Evolutionary conservation across 1,140 invertebrate genomes (phyloP).

Genomic region (Ruditapes philippinarum): DNA sequence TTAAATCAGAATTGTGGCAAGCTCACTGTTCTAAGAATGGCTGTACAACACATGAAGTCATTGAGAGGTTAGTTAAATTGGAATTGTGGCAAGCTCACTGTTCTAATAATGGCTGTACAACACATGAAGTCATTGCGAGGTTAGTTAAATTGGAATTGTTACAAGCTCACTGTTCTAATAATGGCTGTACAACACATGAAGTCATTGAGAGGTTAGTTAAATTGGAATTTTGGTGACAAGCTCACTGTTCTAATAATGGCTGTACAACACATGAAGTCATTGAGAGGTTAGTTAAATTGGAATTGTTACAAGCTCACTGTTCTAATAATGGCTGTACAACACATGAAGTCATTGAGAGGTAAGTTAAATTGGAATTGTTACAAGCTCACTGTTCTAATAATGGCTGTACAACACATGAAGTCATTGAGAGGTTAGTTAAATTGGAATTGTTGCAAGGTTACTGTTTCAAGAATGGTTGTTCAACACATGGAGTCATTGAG

Average conservation of each 20-base stretch:
- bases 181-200: slow-evolving; percentile 98
- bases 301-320: slow-evolving; percentile 98
- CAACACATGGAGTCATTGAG: slow-evolving; percentile 92
- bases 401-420: too few species aligned
- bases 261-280: too few species aligned
- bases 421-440: neutral
- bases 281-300: too few species aligned
- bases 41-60: neutral
- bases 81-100: slow-evolving; percentile 97
- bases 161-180: slow-evolving; percentile 96
- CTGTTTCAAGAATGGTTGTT: slow-evolving; percentile 97
- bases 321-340: slow-evolving; percentile 97
- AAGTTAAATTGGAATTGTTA: slow-evolving; percentile 5
- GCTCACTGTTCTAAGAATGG: too few species aligned
- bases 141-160: slow-evolving; percentile 91
- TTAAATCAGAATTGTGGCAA: neutral
- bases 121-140: slow-evolving; percentile 91
- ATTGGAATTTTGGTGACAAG: neutral
- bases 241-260: too few species aligned
- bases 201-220: slow-evolving; percentile 79
- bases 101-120: slow-evolving; percentile 97
- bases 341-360: slow-evolving; percentile 90
- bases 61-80: slow-evolving; percentile 83
- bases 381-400: too few species aligned
- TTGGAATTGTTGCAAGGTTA: slow-evolving; percentile 97